phyloP scores from a whole-genome alignment of 1,140 invertebrate genomes.

The Chrysopa pallens region DNA sequence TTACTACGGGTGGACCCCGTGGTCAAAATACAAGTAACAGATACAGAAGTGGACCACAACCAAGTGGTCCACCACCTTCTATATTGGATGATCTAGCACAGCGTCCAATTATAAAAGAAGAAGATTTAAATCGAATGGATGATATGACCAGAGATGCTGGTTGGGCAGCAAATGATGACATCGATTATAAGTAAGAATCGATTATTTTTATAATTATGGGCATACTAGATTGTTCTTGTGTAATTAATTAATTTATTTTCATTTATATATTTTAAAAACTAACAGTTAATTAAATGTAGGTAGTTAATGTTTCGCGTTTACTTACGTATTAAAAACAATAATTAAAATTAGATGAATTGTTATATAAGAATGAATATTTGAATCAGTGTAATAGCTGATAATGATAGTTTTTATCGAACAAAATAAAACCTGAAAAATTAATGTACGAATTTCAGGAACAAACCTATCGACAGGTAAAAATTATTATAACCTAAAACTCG shows the following conservation, averaged over 20 bases:
- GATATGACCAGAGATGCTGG: slow-evolving; percentile 76
- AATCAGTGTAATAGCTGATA: too few species aligned
- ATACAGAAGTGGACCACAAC: slow-evolving; percentile 6
- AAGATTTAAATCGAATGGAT: slow-evolving; percentile 80
- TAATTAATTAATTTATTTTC: too few species aligned
- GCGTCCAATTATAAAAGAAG: slow-evolving; percentile 78
- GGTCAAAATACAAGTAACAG: slow-evolving; percentile 1
- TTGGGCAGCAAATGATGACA: slow-evolving; percentile 81
- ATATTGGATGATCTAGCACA: slow-evolving; percentile 30
- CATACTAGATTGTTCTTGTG: background rate
- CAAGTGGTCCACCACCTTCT: slow-evolving; percentile 13
- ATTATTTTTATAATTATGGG: slow-evolving; percentile 7
- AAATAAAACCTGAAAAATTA: too few species aligned
- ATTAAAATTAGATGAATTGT: too few species aligned
- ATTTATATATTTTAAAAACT: background rate
- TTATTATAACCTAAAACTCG: too few species aligned
- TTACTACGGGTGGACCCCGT: slow-evolving; percentile 1
- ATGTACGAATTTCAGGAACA: too few species aligned
- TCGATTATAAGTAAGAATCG: slow-evolving; percentile 67
- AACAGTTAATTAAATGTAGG: background rate
- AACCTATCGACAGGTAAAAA: too few species aligned
- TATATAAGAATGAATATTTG: too few species aligned
- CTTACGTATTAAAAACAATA: too few species aligned
- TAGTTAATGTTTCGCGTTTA: too few species aligned
- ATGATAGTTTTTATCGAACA: too few species aligned